Evolutionary conservation across 30 jellyfish, hydroid and myxozoan species (phyloP), one percentile per base, ranked within the genome.

Genomic region (Nemopilema nomurai): DNA sequence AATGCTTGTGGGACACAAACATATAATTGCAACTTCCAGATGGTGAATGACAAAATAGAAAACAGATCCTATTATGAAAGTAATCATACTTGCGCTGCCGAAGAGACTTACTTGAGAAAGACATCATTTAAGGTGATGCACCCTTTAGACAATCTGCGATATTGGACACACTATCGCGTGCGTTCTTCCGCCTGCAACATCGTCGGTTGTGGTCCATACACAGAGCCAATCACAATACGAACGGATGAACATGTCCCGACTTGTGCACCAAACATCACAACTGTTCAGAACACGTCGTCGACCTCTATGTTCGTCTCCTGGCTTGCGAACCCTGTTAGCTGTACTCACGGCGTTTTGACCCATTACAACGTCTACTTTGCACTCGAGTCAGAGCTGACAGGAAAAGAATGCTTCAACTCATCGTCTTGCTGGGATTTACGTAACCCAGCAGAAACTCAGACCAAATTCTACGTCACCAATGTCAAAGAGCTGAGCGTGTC

Each of bases 241-340:
- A 88, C 96, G 13, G 84, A 70, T 23, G 96, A 79, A 71, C 91
- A 88, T 64, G 78, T 77, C 53, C 96, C 96, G 8, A 79, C 91
- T 18, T 88, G 96, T 51, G 87, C 91, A 21, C 91, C 91, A 21
- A 41, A 53, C 49, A 63, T 52, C 22, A 41, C 71, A 0, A 6
- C 81, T 4, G 21, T 88, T 18, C 74, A 74, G 16, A 80, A 66
- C 69, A 71, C 74, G 41, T 71, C 91, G 24, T 78, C 90, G 3
- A 68, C 82, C 1, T 64, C 84, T 1, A 69, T 88, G 51, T 13
- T 57, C n/a, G n/a, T 64, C 24, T 33, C 80, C 8, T 88, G 96
- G 96, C 28, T 8, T 1, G 57, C 29, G 50, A 71, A 62, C 28
- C 87, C 85, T 1, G 66, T 72, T 1, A 29, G 31, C n/a, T 86